Conservation (phyloP, 2,113 vertebrate genomes). For the Hydrochoerus hydrochaeris region DNA sequence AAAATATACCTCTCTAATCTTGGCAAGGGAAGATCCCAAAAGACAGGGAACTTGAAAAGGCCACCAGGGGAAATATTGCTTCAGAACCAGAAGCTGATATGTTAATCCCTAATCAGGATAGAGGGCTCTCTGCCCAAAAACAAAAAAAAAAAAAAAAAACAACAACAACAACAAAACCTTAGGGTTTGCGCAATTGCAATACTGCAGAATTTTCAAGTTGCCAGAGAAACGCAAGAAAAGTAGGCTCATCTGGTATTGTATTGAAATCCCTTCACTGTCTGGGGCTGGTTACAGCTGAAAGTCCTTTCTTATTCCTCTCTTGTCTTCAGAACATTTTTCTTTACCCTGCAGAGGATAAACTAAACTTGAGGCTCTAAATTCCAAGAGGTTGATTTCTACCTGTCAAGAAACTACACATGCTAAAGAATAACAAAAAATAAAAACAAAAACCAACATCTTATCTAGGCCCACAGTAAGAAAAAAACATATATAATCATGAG, state of each 20-base stretch:
- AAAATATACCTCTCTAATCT: background rate
- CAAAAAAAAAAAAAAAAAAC: background rate
- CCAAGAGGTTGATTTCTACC: background rate
- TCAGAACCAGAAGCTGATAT: background rate
- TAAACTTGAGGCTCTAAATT: background rate
- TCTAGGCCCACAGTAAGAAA: background rate
- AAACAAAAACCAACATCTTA: background rate
- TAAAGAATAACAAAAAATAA: background rate
- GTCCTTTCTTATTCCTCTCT: background rate
- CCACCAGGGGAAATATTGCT: background rate
- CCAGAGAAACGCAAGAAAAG: background rate
- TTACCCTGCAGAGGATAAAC: background rate
- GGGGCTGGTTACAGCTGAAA: background rate
- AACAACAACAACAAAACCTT: background rate
- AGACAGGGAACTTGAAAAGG: background rate
- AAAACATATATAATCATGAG: background rate
- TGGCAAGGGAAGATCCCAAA: background rate
- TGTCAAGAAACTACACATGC: background rate
- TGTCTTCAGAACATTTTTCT: background rate
- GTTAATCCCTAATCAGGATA: background rate
- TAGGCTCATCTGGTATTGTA: background rate
- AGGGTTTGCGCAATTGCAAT: background rate
- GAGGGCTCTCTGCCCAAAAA: background rate
- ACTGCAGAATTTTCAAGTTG: background rate
- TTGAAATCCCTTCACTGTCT: background rate